phyloP scores from a whole-genome alignment of 2,797 vertebrate species.

The Neosilurus mollespiculum region DNA sequence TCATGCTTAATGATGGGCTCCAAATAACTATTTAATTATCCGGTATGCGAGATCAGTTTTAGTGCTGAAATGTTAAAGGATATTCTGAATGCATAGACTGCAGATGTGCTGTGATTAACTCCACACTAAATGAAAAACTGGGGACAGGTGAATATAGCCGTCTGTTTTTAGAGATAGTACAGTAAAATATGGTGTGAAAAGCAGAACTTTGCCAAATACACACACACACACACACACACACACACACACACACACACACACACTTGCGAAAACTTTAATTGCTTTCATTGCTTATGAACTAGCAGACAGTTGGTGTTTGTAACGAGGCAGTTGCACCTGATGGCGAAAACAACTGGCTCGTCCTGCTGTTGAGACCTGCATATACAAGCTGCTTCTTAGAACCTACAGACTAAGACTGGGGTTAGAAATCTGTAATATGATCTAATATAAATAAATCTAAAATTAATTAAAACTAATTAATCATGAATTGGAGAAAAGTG shows the following conservation, averaged over 20 bases:
- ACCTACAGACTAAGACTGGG: slow-evolving; percentile 48
- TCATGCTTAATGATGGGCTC: not conserved
- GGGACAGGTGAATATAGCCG: slow-evolving; percentile 34
- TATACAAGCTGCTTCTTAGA: slow-evolving; percentile 52
- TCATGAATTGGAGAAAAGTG: slow-evolving; percentile 37
- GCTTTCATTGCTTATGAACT: slow-evolving; percentile 57
- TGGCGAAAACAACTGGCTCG: slow-evolving; percentile 58
- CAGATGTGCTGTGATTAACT: slow-evolving; percentile 56
- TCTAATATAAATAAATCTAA: slow-evolving; percentile 43
- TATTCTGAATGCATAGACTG: slow-evolving; percentile 45
- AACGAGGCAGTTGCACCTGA: slow-evolving; percentile 73
- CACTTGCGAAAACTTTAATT: slow-evolving; percentile 54
- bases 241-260: slow-evolving; percentile 32
- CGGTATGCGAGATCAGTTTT: slow-evolving; percentile 38
- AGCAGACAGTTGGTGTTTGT: slow-evolving; percentile 68
- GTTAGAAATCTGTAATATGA: slow-evolving; percentile 42
- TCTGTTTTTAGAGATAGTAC: slow-evolving; percentile 46
- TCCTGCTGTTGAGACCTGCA: slow-evolving; percentile 41
- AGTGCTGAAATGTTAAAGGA: slow-evolving; percentile 37
- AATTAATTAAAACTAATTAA: slow-evolving; percentile 34
- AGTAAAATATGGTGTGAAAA: slow-evolving; percentile 44
- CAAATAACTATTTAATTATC: slow-evolving; percentile 39
- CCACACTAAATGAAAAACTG: slow-evolving; percentile 11
- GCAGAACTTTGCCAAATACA: slow-evolving; percentile 20
- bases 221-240: slow-evolving; percentile 34